Evolutionary conservation across 1,140 invertebrate species (phyloP), one percentile per base, ranked within the genome.

Genomic region (Conopomorpha cramerella): DNA sequence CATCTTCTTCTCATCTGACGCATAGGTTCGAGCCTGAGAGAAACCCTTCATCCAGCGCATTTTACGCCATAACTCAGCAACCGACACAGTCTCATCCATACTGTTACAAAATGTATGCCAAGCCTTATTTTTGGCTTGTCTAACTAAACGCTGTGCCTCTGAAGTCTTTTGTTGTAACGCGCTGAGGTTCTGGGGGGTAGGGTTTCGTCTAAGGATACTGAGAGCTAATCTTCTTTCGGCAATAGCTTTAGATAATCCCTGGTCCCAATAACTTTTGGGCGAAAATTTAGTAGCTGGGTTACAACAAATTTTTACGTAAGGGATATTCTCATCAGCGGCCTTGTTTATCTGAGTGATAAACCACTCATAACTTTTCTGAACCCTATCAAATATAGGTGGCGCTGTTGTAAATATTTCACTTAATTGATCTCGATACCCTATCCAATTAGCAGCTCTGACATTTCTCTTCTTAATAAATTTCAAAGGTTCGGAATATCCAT

Each of bases 311-410:
- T 40, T 45, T 36, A 39, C 25, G n/a, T 17, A 26, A 7, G 54
- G 50, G n/a, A 53, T 53, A 12, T 27, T 44, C 11, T 40, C 18
- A 11, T 46, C 15, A n/a, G 43, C 50, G 8, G 45, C 32, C 15
- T 18, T 16, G 15, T 49, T 41, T 13, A 53, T 34, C 8, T 14
- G 25, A n/a, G 39, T n/a, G n/a, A 49, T 15, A 39, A 54, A 47
- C 2, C 2, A 17, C 17, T 54, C 32, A 38, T 57, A 46, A 1
- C 15, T 10, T 10, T 7, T n/a, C 36, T 51, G 39, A 15, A 48
- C 10, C 14, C 46, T 33, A 8, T 1, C n/a, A 3, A n/a, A n/a
- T n/a, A n/a, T n/a, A n/a, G 25, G 7, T 14, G 14, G 7, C 16
- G 3, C 28, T 4, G 3, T 28, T 14, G 15, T 16, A 8, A 28